Evolutionary conservation across 1,140 invertebrate species (phyloP).

Genomic region (Carposina sasakii): DNA sequence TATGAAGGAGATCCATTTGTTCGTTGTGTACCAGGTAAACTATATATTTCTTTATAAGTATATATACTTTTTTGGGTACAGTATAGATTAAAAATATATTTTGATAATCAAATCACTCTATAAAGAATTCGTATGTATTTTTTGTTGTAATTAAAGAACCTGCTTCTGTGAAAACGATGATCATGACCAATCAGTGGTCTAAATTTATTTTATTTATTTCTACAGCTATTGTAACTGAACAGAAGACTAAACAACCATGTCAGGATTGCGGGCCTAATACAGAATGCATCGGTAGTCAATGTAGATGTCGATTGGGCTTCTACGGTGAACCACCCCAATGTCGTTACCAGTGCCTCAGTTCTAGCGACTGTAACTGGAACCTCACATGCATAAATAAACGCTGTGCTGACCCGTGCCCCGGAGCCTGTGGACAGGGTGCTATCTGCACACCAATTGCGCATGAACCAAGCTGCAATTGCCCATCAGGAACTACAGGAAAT

Average conservation of each 20-base stretch:
- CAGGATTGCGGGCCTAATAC: slow-evolving; percentile 78
- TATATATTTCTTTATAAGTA: no score
- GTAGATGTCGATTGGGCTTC: slow-evolving; percentile 76
- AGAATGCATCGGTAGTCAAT: slow-evolving; percentile 75
- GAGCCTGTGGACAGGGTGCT: slow-evolving; percentile 80
- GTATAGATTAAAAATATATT: no score
- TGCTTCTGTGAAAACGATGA: no score
- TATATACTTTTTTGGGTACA: no score
- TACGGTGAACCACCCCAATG: slow-evolving; percentile 80
- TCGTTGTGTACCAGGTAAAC: slow-evolving; percentile 77
- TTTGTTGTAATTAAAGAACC: no score
- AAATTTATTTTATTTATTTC: slow-evolving; percentile 49
- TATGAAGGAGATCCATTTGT: slow-evolving; percentile 81
- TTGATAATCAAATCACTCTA: no score
- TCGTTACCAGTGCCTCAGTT: slow-evolving; percentile 79
- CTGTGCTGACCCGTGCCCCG: slow-evolving; percentile 83
- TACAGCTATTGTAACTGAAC: slow-evolving; percentile 67
- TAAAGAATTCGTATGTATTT: no score
- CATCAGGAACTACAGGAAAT: slow-evolving; percentile 71
- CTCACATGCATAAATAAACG: slow-evolving; percentile 81
- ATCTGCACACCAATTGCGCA: slow-evolving; percentile 82
- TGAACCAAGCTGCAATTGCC: slow-evolving; percentile 84
- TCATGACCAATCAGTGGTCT: not conserved
- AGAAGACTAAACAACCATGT: slow-evolving; percentile 75
- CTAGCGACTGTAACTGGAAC: slow-evolving; percentile 78